A percentile compares a stretch with the other conserved stretches of the same genome.
Evolutionary conservation across 2,797 vertebrate species (phyloP).

Genomic region (Gobio occitaniae): DNA sequence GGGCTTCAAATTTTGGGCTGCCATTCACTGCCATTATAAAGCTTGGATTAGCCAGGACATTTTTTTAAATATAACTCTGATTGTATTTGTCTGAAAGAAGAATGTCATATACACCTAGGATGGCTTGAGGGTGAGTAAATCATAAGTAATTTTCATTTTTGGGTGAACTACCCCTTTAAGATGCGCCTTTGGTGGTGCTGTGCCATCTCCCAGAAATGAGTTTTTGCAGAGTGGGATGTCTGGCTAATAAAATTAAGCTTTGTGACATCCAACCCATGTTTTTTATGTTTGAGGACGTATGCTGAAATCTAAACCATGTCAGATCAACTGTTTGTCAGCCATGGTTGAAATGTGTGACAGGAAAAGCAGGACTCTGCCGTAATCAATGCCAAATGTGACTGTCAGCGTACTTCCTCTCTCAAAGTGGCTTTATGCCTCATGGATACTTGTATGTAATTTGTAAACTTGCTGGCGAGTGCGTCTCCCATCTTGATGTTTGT

Average conservation of each 20-base stretch:
- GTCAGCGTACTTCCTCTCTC: constrained; percentile 3
- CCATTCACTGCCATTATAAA: too few relatives aligned
- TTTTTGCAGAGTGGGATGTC: too few relatives aligned
- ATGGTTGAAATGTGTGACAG: background rate
- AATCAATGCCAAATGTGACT: constrained; percentile 24
- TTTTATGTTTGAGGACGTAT: background rate
- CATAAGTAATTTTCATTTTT: too few relatives aligned
- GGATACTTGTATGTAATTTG: constrained; percentile 25
- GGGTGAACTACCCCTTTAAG: too few relatives aligned
- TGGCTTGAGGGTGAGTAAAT: too few relatives aligned
- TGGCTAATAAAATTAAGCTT: constrained; percentile 3
- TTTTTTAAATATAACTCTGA: too few relatives aligned
- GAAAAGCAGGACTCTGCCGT: background rate
- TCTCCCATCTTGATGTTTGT: background rate
- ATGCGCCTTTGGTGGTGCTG: too few relatives aligned
- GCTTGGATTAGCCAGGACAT: too few relatives aligned
- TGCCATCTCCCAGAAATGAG: too few relatives aligned
- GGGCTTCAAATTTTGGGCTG: too few relatives aligned
- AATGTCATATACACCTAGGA: too few relatives aligned
- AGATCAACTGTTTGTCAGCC: constrained; percentile 14
- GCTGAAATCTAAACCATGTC: constrained; percentile 16
- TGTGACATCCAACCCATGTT: background rate
- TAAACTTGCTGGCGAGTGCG: constrained; percentile 7
- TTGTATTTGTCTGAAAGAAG: too few relatives aligned
- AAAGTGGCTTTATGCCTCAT: constrained; percentile 28